Conservation (phyloP, 2,113 vertebrate species). For the Ailurus styani region DNA sequence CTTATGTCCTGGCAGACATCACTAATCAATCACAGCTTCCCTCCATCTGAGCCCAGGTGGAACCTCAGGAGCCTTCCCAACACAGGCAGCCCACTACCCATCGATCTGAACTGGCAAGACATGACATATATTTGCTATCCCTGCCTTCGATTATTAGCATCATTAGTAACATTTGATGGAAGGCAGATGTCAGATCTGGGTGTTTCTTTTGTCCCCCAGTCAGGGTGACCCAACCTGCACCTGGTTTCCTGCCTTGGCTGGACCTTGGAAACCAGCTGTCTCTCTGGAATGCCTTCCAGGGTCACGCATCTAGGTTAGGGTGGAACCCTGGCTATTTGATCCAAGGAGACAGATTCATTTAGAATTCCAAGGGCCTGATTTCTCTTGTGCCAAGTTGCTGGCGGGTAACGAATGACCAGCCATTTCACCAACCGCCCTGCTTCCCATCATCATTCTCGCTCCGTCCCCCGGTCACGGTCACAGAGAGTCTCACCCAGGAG, state of each 20-base stretch:
- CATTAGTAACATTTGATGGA: not conserved
- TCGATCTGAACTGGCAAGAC: not conserved
- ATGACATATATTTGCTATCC: not conserved
- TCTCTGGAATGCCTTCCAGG: not conserved
- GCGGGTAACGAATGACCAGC: not conserved
- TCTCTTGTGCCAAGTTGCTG: not conserved
- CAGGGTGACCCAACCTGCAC: not conserved
- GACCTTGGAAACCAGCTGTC: not conserved
- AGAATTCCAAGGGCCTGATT: not conserved
- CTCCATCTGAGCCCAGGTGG: not conserved
- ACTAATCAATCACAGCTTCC: not conserved
- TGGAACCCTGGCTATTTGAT: not conserved
- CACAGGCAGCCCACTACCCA: not conserved
- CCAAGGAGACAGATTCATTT: not conserved
- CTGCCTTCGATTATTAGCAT: not conserved
- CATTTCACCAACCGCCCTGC: not conserved
- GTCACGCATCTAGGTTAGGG: not conserved
- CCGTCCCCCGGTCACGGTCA: not conserved
- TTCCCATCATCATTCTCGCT: not conserved
- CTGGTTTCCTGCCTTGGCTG: not conserved
- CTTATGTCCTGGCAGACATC: not conserved
- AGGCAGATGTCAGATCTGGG: not conserved
- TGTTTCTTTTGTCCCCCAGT: not conserved
- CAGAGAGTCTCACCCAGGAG: not conserved
- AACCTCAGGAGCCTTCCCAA: not conserved